These are phyloP conservation scores for Ianthella basta DNA, from an alignment of 37 sponge, comb jelly and placozoan genomes.

Conservation along the genomic window DNA sequence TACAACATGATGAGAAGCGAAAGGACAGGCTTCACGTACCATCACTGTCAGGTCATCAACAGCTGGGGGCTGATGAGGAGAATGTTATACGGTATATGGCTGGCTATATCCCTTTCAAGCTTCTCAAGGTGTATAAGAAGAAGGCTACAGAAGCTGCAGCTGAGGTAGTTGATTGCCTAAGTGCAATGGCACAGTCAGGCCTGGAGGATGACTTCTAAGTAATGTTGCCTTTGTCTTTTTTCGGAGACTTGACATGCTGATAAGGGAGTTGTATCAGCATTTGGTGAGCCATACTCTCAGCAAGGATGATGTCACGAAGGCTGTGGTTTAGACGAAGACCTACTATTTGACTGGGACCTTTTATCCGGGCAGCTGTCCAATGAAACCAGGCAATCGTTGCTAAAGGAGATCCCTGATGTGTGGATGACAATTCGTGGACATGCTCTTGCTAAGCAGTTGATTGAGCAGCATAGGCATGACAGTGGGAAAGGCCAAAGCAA, in stretches of 20 bases:
- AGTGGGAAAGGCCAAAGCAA: no score
- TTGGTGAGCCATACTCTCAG: background rate
- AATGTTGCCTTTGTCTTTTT: constrained; percentile 21
- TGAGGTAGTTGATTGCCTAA: constrained; percentile 1
- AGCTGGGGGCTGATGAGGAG: constrained; percentile 28
- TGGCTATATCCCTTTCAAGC: constrained; percentile 14
- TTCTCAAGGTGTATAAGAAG: constrained; percentile 2
- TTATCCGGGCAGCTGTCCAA: constrained; percentile 22
- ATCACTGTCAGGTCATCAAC: background rate
- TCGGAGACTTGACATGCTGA: background rate
- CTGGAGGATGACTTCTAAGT: constrained; percentile 18
- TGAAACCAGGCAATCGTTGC: background rate
- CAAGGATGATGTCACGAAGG: constrained; percentile 8
- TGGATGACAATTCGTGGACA: constrained; percentile 25
- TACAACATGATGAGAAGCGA: constrained; percentile 10
- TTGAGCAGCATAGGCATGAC: no score
- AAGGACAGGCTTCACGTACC: background rate
- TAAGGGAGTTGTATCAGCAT: constrained; percentile 1
- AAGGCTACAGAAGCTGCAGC: background rate
- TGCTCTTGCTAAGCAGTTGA: constrained; percentile 17
- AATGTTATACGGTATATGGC: constrained; percentile 30
- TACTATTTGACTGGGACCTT: constrained; percentile 15
- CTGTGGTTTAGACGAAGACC: background rate
- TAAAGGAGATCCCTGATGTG: background rate
- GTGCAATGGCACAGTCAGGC: constrained; percentile 5